These are phyloP conservation scores for Hypomecis punctinalis DNA, from an alignment of 2,888 invertebrate genomes.

Conservation along the genomic window DNA sequence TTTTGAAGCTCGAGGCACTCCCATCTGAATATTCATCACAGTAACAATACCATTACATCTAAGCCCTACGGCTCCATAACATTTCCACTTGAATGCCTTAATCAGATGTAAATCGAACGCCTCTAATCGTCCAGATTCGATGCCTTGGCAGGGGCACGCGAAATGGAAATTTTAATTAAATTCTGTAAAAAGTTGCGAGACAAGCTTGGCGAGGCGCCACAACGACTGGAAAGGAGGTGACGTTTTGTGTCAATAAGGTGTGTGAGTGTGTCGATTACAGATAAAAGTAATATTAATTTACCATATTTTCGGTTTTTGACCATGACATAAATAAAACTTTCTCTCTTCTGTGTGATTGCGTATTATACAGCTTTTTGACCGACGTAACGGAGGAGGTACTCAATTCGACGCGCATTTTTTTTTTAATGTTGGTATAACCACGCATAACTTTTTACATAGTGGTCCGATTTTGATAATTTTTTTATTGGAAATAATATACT, in stretches of 20 bases:
- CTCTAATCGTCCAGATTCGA: conserved; percentile 32
- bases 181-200: conserved; percentile 34
- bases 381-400: too few relatives aligned
- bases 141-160: conserved; percentile 26
- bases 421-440: too few relatives aligned
- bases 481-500: too few relatives aligned
- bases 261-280: background rate
- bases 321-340: too few relatives aligned
- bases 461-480: too few relatives aligned
- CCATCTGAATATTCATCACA: conserved; percentile 30
- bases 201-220: conserved; percentile 38
- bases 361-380: too few relatives aligned
- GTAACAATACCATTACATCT: conserved; percentile 33
- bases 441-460: too few relatives aligned
- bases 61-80: conserved; percentile 32
- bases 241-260: conserved; percentile 7
- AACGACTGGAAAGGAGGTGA: conserved; percentile 9
- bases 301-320: too few relatives aligned
- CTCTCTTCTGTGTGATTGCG: too few relatives aligned
- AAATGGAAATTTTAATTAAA: conserved; percentile 41
- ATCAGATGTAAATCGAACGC: conserved; percentile 38
- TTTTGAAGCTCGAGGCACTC: conserved; percentile 22
- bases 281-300: too few relatives aligned
- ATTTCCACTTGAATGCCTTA: conserved; percentile 36
- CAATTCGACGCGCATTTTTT: too few relatives aligned